Conservation (phyloP, 2,797 vertebrate species). For the Pseudomugil tenellus region DNA sequence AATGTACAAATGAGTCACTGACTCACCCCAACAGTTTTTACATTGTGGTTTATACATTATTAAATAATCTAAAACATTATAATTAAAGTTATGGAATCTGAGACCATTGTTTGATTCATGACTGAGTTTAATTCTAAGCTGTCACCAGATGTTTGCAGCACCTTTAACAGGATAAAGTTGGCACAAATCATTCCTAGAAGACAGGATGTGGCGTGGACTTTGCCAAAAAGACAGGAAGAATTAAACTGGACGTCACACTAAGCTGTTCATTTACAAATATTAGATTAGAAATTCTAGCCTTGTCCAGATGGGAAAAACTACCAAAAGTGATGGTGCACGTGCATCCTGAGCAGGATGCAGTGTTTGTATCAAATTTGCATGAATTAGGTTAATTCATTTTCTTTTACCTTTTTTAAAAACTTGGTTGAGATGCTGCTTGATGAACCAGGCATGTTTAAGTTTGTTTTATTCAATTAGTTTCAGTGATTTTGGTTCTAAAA, state of each 20-base stretch:
- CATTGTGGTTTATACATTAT: background rate
- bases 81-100: too few species aligned
- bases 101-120: background rate
- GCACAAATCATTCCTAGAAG: slow-evolving; percentile 1
- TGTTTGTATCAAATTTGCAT: background rate
- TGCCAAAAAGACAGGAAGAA: slow-evolving; percentile 40
- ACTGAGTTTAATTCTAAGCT: background rate
- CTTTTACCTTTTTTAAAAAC: background rate
- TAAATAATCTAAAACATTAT: background rate
- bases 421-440: background rate
- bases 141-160: slow-evolving; percentile 16
- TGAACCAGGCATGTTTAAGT: background rate
- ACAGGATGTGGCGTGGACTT: slow-evolving; percentile 37
- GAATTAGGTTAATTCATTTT: background rate
- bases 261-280: background rate
- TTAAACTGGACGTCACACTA: background rate
- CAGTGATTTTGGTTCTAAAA: background rate
- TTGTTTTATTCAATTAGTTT: background rate
- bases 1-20: background rate
- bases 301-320: background rate
- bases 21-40: background rate
- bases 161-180: background rate
- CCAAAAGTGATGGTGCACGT: background rate
- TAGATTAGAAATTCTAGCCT: background rate
- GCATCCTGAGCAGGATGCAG: background rate